These are phyloP conservation scores for Homarus gammarus DNA, from an alignment of 2,888 invertebrate genomes.

Conservation along the genomic window DNA sequence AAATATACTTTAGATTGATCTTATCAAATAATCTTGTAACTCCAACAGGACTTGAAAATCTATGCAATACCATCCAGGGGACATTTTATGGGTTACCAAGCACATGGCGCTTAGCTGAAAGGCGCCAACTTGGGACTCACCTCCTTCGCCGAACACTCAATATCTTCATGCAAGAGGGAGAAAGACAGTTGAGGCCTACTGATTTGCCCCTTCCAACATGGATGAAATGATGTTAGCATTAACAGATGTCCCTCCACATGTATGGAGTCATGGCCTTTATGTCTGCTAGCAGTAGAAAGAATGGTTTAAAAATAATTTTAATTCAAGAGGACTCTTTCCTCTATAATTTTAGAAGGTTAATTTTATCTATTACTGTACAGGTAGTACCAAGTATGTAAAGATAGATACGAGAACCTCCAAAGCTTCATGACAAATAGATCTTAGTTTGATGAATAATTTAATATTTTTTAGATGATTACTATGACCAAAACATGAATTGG, in stretches of 20 bases:
- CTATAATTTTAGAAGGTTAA: too few species aligned
- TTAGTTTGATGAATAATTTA: too few species aligned
- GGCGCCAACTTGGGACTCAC: slow-evolving; percentile 87
- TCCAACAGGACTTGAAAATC: slow-evolving; percentile 83
- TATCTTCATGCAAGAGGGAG: slow-evolving; percentile 92
- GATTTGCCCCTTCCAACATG: slow-evolving; percentile 42
- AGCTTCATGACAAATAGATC: too few species aligned
- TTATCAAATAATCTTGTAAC: too few species aligned
- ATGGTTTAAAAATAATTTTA: not conserved
- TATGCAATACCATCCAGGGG: slow-evolving; percentile 89
- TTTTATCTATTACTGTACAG: too few species aligned
- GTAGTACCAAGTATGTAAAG: too few species aligned
- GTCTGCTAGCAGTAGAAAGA: not conserved
- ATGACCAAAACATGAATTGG: too few species aligned
- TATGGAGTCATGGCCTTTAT: too few species aligned
- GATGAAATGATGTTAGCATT: not conserved
- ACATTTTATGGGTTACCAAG: slow-evolving; percentile 87
- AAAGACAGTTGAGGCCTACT: slow-evolving; percentile 88
- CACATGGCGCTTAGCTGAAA: slow-evolving; percentile 86
- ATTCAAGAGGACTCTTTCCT: not conserved
- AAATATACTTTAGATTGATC: too few species aligned
- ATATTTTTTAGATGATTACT: too few species aligned
- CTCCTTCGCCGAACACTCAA: slow-evolving; percentile 89
- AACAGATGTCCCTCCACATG: too few species aligned
- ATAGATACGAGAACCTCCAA: too few species aligned